phyloP scores from a whole-genome alignment of 2,113 vertebrate species.

The Dasypus novemcinctus region DNA sequence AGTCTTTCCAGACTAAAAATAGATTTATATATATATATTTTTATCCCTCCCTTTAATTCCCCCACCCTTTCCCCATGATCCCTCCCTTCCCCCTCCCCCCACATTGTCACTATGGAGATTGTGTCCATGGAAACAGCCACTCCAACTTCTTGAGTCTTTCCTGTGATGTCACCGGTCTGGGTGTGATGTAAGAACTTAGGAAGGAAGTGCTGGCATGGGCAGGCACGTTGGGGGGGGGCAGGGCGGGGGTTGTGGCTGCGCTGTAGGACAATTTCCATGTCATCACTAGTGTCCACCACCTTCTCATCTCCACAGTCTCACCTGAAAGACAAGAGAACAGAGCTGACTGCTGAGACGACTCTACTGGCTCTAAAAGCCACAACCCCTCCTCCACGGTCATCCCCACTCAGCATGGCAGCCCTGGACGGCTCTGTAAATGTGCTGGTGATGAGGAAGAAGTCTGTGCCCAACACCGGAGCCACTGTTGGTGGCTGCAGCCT shows the following conservation, averaged over 20 bases:
- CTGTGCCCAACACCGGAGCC: background rate
- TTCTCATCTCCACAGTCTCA: conserved; percentile 88
- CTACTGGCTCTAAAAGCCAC: fast-evolving
- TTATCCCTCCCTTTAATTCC: conserved; percentile 86
- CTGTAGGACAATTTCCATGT: conserved; percentile 82
- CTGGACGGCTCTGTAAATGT: background rate
- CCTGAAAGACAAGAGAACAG: conserved; percentile 80
- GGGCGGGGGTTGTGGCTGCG: conserved; percentile 80
- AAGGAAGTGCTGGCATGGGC: conserved; percentile 86
- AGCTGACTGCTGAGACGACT: background rate
- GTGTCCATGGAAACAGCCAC: conserved; percentile 89
- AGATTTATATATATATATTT: conserved; percentile 89
- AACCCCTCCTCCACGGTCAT: background rate
- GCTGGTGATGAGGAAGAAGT: background rate
- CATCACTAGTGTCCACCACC: conserved; percentile 78
- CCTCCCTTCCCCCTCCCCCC: conserved; percentile 83
- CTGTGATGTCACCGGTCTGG: conserved; percentile 82
- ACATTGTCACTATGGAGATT: conserved; percentile 89
- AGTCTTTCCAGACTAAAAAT: conserved; percentile 91
- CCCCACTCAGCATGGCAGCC: background rate
- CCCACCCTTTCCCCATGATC: conserved; percentile 80
- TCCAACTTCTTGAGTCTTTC: conserved; percentile 85
- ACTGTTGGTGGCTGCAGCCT: background rate
- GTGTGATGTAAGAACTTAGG: conserved; percentile 85
- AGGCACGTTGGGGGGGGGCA: conserved; percentile 70